Percentiles rank a stretch among this genome's conserved stretches.
phyloP scores from a whole-genome alignment of 2,888 invertebrate genomes.

The Cryptophagus acutangulus region DNA sequence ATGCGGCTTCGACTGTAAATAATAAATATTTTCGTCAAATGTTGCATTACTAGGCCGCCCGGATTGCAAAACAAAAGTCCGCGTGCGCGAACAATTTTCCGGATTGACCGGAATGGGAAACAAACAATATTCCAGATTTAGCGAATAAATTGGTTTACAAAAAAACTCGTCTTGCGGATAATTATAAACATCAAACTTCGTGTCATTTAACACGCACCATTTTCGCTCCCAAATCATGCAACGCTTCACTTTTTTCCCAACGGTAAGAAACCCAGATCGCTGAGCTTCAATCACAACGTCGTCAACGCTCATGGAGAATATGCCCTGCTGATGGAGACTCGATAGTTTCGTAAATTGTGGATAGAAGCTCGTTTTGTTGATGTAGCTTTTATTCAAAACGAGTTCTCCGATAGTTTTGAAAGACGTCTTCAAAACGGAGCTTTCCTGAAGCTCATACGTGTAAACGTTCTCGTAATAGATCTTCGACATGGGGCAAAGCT shows the following conservation, averaged over 20 bases:
- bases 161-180: slow-evolving; percentile 48
- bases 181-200: slow-evolving; percentile 50
- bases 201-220: slow-evolving; percentile 52
- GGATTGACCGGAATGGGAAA: slow-evolving; percentile 33
- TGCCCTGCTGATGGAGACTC: slow-evolving; percentile 3
- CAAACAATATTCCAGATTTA: slow-evolving; percentile 46
- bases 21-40: slow-evolving; percentile 6
- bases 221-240: slow-evolving; percentile 52
- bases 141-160: slow-evolving; percentile 37
- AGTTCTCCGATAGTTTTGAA: slow-evolving; percentile 25
- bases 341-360: not conserved
- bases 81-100: slow-evolving; percentile 48
- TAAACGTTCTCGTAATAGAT: slow-evolving; percentile 31
- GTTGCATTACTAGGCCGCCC: slow-evolving; percentile 19
- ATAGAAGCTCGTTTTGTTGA: slow-evolving; percentile 12
- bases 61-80: slow-evolving; percentile 46
- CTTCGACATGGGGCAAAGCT: slow-evolving; percentile 13
- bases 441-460: slow-evolving; percentile 26
- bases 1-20: slow-evolving; percentile 16
- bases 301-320: slow-evolving; percentile 18
- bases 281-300: slow-evolving; percentile 21
- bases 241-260: slow-evolving; percentile 45
- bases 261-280: slow-evolving; percentile 50
- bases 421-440: slow-evolving; percentile 24
- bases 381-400: slow-evolving; percentile 19